Base-by-base conservation (phyloP, 2,113 vertebrate genomes). In the Chunga burmeisteri region DNA sequence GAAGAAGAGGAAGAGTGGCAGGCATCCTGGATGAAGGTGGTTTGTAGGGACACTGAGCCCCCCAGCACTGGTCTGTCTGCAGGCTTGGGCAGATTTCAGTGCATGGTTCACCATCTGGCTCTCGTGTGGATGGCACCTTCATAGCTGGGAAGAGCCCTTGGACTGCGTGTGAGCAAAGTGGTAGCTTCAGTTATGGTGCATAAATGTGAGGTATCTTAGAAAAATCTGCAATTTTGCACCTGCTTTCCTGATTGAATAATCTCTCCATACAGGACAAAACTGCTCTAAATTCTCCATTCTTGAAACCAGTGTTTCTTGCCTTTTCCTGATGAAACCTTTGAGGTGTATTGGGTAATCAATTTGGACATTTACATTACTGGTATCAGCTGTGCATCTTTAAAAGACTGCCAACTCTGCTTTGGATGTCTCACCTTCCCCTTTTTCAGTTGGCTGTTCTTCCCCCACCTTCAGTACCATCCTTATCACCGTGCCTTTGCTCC, bases 401-500 rank as follows among this genome's bases (percentile, higher is more conserved):
- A 90, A 53, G 91, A 32, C 53, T 68, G 53, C 49, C 62, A 55
- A 26, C 36, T 83, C 63, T 44, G 42, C 71, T 86, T 42, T 52
- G 50, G 34, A 16, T 63, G 52, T 86, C n/a, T n/a, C 83, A 47
- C 72, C 34, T 86, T 80, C 38, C 42, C 16, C 67, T 83, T 62
- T 30, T 19, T 88, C 70, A 36, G 13, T 0, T 65, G 72, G 23
- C 66, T 74, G 9, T 3, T 91, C 65, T 81, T 49, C 61, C 27
- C 42, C 6, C 30, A 21, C 56, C 44, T 83, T 58, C 46, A 34
- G 29, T 15, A 2, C 16, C 63, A n/a, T 20, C 16, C 7, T 36
- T 53, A 18, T 27, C 67, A 32, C 34, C 0, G 0, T 13, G 26
- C 42, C 55, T 62, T 68, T 62, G 27, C 71, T 62, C 1, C 0